Evolutionary conservation across 2,113 vertebrate species (phyloP).

Genomic region (Alexandromys fortis): DNA sequence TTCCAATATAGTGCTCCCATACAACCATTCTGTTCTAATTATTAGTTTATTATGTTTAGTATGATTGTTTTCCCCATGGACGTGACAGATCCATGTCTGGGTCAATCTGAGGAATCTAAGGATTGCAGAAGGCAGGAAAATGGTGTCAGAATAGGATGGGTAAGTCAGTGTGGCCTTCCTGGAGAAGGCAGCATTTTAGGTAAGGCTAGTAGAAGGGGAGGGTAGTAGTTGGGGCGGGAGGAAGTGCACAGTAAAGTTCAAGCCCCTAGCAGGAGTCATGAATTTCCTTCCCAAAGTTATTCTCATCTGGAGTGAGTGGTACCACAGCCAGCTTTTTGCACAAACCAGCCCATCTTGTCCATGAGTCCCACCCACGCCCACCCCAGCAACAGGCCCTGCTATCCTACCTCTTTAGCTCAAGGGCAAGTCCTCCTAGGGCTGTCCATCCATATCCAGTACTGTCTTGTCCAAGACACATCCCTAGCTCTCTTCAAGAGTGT

Average conservation of each 20-base stretch:
- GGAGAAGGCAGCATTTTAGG: background rate
- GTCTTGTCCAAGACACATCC: background rate
- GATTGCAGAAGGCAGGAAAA: background rate
- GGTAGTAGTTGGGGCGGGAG: background rate
- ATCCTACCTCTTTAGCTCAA: background rate
- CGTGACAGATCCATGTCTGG: too few relatives aligned
- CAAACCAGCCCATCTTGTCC: background rate
- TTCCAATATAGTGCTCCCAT: background rate
- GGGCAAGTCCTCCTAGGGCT: background rate
- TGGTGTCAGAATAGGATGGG: background rate
- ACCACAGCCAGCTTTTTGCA: background rate
- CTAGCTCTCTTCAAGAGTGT: background rate
- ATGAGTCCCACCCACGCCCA: background rate
- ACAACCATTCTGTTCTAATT: background rate
- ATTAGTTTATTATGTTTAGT: background rate
- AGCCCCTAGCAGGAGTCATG: background rate
- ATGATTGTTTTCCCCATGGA: background rate
- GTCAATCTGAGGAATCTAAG: background rate
- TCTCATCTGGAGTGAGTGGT: background rate
- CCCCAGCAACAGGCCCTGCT: background rate
- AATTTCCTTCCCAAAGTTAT: background rate
- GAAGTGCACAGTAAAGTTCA: background rate
- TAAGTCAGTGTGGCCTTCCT: background rate
- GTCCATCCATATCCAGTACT: background rate
- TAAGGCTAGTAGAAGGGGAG: background rate